Percentiles rank a stretch among this genome's conserved stretches.
Conservation (phyloP, 2,888 invertebrate species). For the Dryocosmus kuriphilus region DNA sequence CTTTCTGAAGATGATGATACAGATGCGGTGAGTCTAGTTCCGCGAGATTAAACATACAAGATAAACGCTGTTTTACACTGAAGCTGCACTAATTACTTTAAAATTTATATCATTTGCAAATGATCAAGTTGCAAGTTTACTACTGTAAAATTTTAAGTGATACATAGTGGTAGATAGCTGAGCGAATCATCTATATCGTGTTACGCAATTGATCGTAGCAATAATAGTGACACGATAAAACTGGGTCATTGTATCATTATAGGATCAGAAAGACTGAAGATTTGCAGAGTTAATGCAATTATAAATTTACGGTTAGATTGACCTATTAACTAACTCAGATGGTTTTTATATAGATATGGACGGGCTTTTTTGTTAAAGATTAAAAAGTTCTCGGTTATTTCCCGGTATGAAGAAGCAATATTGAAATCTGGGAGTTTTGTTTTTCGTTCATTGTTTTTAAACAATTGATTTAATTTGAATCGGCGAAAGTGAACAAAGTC, state of each 20-base stretch:
- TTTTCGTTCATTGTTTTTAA: neutral
- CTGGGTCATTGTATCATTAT: conserved; percentile 66
- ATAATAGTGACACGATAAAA: conserved; percentile 62
- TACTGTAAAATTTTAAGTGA: neutral
- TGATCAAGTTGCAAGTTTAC: neutral
- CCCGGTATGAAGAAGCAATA: too few species aligned
- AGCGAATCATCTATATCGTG: conserved; percentile 48
- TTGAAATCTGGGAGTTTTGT: neutral
- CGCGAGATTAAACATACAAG: neutral
- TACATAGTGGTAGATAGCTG: neutral
- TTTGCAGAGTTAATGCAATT: conserved; percentile 51
- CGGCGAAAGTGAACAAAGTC: neutral
- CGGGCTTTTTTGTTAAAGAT: too few species aligned
- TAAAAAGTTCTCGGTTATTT: too few species aligned
- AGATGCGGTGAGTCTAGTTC: too few species aligned
- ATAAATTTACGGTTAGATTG: neutral
- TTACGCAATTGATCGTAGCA: conserved; percentile 65
- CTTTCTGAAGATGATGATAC: neutral
- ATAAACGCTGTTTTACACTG: neutral
- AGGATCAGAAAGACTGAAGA: conserved; percentile 55
- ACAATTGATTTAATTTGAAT: neutral
- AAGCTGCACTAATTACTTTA: too few species aligned
- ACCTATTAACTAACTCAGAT: neutral
- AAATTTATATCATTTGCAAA: neutral
- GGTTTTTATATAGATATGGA: neutral